A percentile compares a stretch with the other conserved stretches of the same genome.
phyloP scores from a whole-genome alignment of 2,888 invertebrate species.

The Drosophila peninsularis region DNA sequence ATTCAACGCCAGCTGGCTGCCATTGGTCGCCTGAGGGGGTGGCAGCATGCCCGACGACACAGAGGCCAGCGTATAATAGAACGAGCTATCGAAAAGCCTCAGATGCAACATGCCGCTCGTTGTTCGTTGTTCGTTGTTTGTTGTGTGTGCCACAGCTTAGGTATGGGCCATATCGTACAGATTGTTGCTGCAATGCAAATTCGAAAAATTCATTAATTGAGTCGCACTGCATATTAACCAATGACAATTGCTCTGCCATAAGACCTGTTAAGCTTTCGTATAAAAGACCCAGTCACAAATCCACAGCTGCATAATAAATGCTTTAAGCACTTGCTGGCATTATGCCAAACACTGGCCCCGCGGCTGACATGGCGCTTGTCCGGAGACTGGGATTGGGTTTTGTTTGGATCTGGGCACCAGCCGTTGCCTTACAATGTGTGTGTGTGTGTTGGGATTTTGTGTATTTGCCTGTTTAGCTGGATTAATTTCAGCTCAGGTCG shows the following conservation, averaged over 20 bases:
- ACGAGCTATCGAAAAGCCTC: slow-evolving; percentile 69
- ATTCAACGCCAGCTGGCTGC: slow-evolving; percentile 44
- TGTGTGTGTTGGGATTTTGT: slow-evolving; percentile 19
- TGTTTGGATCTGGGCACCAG: slow-evolving; percentile 11
- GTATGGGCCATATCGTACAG: slow-evolving; percentile 18
- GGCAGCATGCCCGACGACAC: slow-evolving; percentile 53
- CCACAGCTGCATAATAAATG: slow-evolving; percentile 60
- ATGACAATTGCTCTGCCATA: slow-evolving; percentile 17
- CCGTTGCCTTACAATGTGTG: slow-evolving; percentile 10
- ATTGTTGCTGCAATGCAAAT: slow-evolving; percentile 34
- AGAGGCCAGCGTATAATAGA: slow-evolving; percentile 66
- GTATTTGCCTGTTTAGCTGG: slow-evolving; percentile 38
- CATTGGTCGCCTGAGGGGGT: slow-evolving; percentile 50
- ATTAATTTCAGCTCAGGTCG: slow-evolving; percentile 44
- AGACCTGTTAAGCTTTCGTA: slow-evolving; percentile 20
- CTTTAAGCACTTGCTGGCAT: slow-evolving; percentile 55
- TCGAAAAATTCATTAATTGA: slow-evolving; percentile 12
- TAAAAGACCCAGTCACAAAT: slow-evolving; percentile 54
- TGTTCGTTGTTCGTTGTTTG: no score
- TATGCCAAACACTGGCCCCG: slow-evolving; percentile 51
- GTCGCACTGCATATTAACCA: slow-evolving; percentile 4
- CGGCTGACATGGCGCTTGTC: slow-evolving; percentile 48
- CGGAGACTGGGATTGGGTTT: slow-evolving; percentile 23
- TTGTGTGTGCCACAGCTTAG: slow-evolving; percentile 17
- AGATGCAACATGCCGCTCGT: slow-evolving; percentile 64